Percentiles rank a stretch among this genome's conserved stretches.
These are phyloP conservation scores for Drosophila insularis DNA, from an alignment of 1,140 invertebrate genomes.

Conservation along the genomic window DNA sequence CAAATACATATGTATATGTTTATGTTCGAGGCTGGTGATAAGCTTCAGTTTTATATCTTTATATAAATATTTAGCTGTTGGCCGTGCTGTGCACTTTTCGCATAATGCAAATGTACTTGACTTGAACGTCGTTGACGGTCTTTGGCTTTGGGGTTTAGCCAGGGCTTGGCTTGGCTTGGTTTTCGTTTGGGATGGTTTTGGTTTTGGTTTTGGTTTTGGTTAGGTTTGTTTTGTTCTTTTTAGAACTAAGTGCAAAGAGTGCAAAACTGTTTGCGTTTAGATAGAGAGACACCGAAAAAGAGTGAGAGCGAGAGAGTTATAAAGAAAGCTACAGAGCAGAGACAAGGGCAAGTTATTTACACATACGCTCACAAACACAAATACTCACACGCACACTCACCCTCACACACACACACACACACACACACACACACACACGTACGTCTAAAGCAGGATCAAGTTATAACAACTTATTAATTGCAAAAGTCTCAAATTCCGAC, in stretches of 20 bases:
- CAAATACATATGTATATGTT: slow-evolving; percentile 17
- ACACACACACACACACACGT: slow-evolving; percentile 26
- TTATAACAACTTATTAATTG: background rate
- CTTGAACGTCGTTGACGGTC: slow-evolving; percentile 43
- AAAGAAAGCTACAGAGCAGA: background rate
- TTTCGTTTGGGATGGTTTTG: background rate
- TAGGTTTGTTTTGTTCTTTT: slow-evolving; percentile 41
- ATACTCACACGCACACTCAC: background rate
- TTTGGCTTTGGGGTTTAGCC: slow-evolving; percentile 31
- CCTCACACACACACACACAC: slow-evolving; percentile 6
- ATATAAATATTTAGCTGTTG: slow-evolving; percentile 46
- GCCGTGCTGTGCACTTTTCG: slow-evolving; percentile 62
- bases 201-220: slow-evolving; percentile 23
- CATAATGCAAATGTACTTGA: slow-evolving; percentile 74
- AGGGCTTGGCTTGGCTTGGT: background rate
- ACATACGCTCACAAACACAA: background rate
- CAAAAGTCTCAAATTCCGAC: background rate
- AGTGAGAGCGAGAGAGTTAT: slow-evolving; percentile 16
- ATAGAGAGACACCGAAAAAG: slow-evolving; percentile 22
- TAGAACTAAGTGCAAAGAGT: slow-evolving; percentile 70
- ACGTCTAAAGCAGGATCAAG: background rate
- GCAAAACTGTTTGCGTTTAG: slow-evolving; percentile 56
- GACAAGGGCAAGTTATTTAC: background rate
- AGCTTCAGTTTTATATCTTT: slow-evolving; percentile 36
- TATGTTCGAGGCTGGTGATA: slow-evolving; percentile 32